These are phyloP conservation scores for Allacma fusca DNA, from an alignment of 2,888 invertebrate species.

Conservation along the genomic window DNA sequence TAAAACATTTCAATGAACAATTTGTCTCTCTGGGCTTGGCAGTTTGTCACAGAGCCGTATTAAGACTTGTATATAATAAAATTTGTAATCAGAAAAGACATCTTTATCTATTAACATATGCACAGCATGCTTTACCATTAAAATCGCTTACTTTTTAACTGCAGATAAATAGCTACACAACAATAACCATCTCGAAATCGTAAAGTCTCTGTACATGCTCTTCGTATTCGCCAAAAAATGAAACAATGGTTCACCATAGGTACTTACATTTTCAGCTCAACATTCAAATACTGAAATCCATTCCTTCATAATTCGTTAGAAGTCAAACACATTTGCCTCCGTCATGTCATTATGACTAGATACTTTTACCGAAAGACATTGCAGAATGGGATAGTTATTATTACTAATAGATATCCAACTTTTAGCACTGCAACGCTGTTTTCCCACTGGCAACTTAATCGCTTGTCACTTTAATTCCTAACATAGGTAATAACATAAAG, in stretches of 20 bases:
- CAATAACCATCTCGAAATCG: neutral
- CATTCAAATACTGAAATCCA: no score
- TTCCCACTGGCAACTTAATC: neutral
- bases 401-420: no score
- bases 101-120: neutral
- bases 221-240: neutral
- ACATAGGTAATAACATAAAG: no score
- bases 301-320: no score
- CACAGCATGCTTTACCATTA: constrained; percentile 14
- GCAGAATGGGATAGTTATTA: no score
- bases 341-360: no score
- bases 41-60: constrained; percentile 8
- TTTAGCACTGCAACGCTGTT: no score
- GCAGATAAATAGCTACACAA: neutral
- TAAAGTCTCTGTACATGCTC: neutral
- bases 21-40: constrained; percentile 8
- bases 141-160: constrained; percentile 9
- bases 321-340: no score
- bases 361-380: no score
- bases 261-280: neutral
- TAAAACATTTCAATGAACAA: constrained; percentile 14
- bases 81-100: constrained; percentile 7
- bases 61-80: constrained; percentile 16
- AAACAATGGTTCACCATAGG: neutral
- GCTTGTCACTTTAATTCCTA: no score